phyloP scores from a whole-genome alignment of 2,113 vertebrate species.

The Odocoileus virginianus region DNA sequence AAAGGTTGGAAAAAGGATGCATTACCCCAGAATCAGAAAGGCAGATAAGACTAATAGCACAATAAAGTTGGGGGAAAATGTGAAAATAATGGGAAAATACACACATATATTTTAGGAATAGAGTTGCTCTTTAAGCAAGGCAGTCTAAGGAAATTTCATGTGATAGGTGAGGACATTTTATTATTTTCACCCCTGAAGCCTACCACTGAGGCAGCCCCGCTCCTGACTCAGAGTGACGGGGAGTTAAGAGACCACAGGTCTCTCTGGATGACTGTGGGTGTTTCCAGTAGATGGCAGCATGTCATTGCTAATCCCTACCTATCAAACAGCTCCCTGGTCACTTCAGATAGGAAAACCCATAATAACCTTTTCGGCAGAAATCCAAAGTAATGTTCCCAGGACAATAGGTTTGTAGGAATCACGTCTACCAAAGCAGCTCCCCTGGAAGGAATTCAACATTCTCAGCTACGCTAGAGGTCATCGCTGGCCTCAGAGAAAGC shows the following conservation, averaged over 20 bases:
- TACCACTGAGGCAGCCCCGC: background rate
- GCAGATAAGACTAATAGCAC: background rate
- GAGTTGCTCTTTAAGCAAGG: background rate
- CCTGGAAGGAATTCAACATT: background rate
- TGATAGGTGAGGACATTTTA: background rate
- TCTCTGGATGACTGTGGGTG: background rate
- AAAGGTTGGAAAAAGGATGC: background rate
- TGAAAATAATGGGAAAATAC: background rate
- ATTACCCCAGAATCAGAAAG: background rate
- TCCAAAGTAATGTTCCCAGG: background rate
- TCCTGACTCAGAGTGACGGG: background rate
- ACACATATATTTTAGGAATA: background rate
- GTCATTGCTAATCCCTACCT: conserved; percentile 53
- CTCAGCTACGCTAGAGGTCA: background rate
- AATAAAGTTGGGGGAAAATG: background rate
- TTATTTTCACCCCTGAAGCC: background rate
- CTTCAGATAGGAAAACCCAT: conserved; percentile 8
- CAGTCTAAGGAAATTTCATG: background rate
- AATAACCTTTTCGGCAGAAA: conserved; percentile 4
- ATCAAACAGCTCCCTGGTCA: background rate
- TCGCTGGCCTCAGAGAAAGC: background rate
- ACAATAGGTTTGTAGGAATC: background rate
- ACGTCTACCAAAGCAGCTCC: accelerated
- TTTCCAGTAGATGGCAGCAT: conserved; percentile 83
- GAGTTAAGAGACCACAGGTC: background rate